Base-by-base conservation (phyloP, 2,113 vertebrate genomes). In the Amia ocellicauda region DNA sequence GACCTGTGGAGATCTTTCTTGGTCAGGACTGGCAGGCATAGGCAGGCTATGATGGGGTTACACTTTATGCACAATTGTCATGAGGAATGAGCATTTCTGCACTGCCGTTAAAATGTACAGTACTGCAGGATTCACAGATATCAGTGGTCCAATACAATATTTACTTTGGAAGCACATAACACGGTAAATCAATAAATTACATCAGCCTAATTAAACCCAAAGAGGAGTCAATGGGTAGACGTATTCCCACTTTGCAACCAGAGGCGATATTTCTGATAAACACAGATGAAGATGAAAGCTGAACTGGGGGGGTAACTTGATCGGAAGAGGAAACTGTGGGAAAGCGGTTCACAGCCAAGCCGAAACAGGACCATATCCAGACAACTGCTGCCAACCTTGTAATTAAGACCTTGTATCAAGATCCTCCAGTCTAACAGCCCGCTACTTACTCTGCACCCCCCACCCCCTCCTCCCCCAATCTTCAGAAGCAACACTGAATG, bases 131-230 rank as follows among this genome's bases (percentile, higher is more conserved):
- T 36, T 36, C 31, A 36, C n/a, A n/a, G n/a, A n/a, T n/a, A n/a
- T n/a, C n/a, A n/a, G n/a, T n/a, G 27, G 27, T 50, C 17, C 29
- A 17, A 24, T 56, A 64, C n/a, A n/a, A 55, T 56, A 64, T 64
- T 64, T 64, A 64, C 62, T 28, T 57, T 64, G 63, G 63, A 64
- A 57, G 53, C 26, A 47, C 27, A 22, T 28, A 40, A 40, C 11
- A 45, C 20, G 43, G 58, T 66, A 66, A 58, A 66, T 66, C 45
- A 52, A 8, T 56, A 19, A n/a, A 40, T 49, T 27, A 51, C 54
- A 58, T 66, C 55, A 51, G 27, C 41, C 28, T 8, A 43, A 58
- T 66, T 24, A 50, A 36, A 14, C 22, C 55, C 63, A 58, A 64
- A 17, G 20, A n/a, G 53, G 28, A 57, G 42, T 43, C 42, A 51